Percentiles rank a stretch among this genome's conserved stretches.
phyloP scores from a whole-genome alignment of 2,888 invertebrate species.

The Onchidella celtica region DNA sequence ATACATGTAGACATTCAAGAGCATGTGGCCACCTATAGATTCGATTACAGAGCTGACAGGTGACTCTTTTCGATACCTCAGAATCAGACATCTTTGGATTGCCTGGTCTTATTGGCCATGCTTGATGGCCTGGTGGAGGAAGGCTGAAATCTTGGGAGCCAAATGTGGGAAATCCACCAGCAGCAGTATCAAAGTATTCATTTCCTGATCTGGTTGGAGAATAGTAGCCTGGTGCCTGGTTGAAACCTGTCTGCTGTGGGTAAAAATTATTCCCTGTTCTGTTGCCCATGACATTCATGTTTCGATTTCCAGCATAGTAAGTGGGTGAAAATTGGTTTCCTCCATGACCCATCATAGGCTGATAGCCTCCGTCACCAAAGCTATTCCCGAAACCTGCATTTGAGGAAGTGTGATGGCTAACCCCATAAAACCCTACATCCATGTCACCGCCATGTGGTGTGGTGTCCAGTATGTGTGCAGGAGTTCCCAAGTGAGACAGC shows the following conservation, averaged over 20 bases:
- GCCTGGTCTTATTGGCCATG: slow-evolving; percentile 34
- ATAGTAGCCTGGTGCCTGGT: slow-evolving; percentile 1
- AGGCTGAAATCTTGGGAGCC: slow-evolving; percentile 41
- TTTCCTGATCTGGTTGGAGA: not conserved
- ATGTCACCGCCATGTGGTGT: not conserved
- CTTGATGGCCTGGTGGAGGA: slow-evolving; percentile 41
- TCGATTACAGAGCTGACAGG: slow-evolving; percentile 31
- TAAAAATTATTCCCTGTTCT: not conserved
- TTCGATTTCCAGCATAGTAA: not conserved
- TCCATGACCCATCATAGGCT: not conserved
- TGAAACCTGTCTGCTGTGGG: slow-evolving; percentile 1
- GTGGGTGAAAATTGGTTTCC: slow-evolving; percentile 8
- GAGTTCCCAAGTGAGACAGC: not conserved
- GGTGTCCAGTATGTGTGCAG: not conserved
- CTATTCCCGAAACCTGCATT: not conserved
- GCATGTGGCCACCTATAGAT: slow-evolving; percentile 43
- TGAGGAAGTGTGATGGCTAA: not conserved
- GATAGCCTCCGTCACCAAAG: not conserved
- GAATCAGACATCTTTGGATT: not conserved
- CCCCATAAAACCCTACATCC: not conserved
- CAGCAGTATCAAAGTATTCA: slow-evolving; percentile 8
- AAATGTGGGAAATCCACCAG: slow-evolving; percentile 16
- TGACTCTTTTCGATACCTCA: not conserved
- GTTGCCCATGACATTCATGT: not conserved
- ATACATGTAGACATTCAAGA: slow-evolving; percentile 44